phyloP scores from a whole-genome alignment of 2,797 vertebrate genomes.

The Smutsia gigantea region DNA sequence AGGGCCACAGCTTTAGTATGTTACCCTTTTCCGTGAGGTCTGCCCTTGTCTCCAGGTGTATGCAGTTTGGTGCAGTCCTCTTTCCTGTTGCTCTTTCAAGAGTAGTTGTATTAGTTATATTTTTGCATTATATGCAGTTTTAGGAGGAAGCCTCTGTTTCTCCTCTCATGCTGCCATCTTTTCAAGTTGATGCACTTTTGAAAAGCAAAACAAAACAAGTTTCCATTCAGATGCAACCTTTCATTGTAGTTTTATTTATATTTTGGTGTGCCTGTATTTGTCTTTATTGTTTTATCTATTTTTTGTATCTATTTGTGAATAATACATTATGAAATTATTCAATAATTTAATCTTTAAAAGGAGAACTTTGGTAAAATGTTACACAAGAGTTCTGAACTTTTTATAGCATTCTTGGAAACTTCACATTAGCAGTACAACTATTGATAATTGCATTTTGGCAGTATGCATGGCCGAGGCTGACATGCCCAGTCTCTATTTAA shows the following conservation, averaged over 20 bases:
- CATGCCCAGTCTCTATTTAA: slow-evolving; percentile 81
- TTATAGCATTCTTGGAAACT: slow-evolving; percentile 82
- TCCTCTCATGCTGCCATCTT: too few species aligned
- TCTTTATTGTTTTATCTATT: slow-evolving; percentile 81
- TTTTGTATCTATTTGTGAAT: slow-evolving; percentile 81
- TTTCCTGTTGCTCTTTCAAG: too few species aligned
- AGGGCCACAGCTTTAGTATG: too few species aligned
- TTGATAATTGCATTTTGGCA: slow-evolving; percentile 83
- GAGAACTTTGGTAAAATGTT: slow-evolving; percentile 77
- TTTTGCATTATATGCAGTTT: too few species aligned
- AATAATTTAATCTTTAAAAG: slow-evolving; percentile 81
- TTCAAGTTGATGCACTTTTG: slow-evolving; percentile 83
- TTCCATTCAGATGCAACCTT: slow-evolving; percentile 80
- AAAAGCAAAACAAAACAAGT: slow-evolving; percentile 63
- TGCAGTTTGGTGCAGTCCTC: too few species aligned
- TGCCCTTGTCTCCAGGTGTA: too few species aligned
- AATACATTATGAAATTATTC: slow-evolving; percentile 82
- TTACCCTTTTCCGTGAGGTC: too few species aligned
- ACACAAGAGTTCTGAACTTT: slow-evolving; percentile 80
- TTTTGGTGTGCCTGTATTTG: slow-evolving; percentile 75
- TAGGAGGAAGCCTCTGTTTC: too few species aligned
- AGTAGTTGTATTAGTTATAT: too few species aligned
- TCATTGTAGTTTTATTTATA: slow-evolving; percentile 58
- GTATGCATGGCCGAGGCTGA: slow-evolving; percentile 74
- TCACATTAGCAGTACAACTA: slow-evolving; percentile 81